phyloP scores from a whole-genome alignment of 2,797 vertebrate genomes.

The Lutjanus campechanus region DNA sequence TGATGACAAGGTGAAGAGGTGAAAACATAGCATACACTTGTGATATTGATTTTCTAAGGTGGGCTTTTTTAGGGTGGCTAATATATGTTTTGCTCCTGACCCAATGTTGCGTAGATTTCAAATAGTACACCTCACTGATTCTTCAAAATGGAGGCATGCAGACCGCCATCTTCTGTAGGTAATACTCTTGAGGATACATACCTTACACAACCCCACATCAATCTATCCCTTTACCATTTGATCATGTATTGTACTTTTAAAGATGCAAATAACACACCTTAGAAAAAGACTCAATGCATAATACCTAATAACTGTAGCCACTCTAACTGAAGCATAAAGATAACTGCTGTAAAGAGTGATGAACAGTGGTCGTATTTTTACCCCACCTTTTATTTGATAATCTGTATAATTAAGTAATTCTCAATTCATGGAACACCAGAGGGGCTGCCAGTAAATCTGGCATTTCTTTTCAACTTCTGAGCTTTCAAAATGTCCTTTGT shows the following conservation, averaged over 20 bases:
- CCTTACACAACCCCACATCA: no score
- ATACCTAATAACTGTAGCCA: constrained; percentile 1
- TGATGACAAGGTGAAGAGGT: no score
- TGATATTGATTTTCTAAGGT: no score
- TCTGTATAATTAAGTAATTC: constrained; percentile 13
- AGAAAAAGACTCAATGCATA: not conserved
- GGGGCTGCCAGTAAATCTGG: constrained; percentile 20
- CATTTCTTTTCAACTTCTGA: constrained; percentile 29
- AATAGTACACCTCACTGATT: no score
- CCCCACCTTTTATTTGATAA: constrained; percentile 3
- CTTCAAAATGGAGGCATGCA: no score
- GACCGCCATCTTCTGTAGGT: no score
- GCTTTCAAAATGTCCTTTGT: constrained; percentile 24
- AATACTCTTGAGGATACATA: no score
- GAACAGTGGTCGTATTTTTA: constrained; percentile 1
- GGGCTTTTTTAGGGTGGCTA: no score
- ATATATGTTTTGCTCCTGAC: no score
- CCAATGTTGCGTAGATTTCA: no score
- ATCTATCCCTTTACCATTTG: not conserved
- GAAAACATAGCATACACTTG: no score
- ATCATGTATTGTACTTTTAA: constrained; percentile 3
- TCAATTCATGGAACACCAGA: not conserved
- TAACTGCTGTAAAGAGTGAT: not conserved
- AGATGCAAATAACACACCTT: constrained; percentile 10
- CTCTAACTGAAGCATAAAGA: not conserved